A percentile compares a stretch with the other conserved stretches of the same genome.
These are phyloP conservation scores for Criorhina ranunculi DNA, from an alignment of 2,888 invertebrate genomes.

Conservation along the genomic window DNA sequence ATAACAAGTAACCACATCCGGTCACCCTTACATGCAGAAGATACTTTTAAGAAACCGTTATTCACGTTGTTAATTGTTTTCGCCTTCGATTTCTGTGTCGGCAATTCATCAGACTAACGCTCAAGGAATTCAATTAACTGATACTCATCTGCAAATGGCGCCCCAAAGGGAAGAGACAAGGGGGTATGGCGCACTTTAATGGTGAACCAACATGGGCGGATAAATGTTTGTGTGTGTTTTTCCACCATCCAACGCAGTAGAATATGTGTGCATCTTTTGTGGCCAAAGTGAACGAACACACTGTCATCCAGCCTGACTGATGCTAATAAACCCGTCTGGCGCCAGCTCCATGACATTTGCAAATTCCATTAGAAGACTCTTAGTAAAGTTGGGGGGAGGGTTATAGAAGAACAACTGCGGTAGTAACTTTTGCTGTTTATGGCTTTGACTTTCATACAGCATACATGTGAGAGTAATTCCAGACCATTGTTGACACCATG, in stretches of 20 bases:
- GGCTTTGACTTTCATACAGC: slow-evolving; percentile 67
- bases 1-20: slow-evolving; percentile 34
- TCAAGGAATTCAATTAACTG: slow-evolving; percentile 76
- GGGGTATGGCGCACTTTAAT: slow-evolving; percentile 46
- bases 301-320: slow-evolving; percentile 79
- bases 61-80: slow-evolving; percentile 72
- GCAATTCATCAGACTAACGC: slow-evolving; percentile 74
- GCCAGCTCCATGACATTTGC: slow-evolving; percentile 76
- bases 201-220: slow-evolving; percentile 43
- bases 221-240: slow-evolving; percentile 38
- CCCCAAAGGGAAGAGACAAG: slow-evolving; percentile 40
- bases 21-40: slow-evolving; percentile 11
- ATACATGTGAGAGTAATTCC: slow-evolving; percentile 61
- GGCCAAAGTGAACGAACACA: slow-evolving; percentile 58
- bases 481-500: slow-evolving; percentile 73
- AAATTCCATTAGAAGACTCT: slow-evolving; percentile 71
- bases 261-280: slow-evolving; percentile 62
- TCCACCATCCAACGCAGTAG: slow-evolving; percentile 58
- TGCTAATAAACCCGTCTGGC: slow-evolving; percentile 83
- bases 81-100: slow-evolving; percentile 55
- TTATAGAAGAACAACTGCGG: slow-evolving; percentile 50
- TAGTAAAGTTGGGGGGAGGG: slow-evolving; percentile 7
- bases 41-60: slow-evolving; percentile 49
- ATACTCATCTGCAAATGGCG: slow-evolving; percentile 72
- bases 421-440: slow-evolving; percentile 75